These are phyloP conservation scores for Oxyura jamaicensis DNA, from an alignment of 2,113 vertebrate species.

Conservation along the genomic window DNA sequence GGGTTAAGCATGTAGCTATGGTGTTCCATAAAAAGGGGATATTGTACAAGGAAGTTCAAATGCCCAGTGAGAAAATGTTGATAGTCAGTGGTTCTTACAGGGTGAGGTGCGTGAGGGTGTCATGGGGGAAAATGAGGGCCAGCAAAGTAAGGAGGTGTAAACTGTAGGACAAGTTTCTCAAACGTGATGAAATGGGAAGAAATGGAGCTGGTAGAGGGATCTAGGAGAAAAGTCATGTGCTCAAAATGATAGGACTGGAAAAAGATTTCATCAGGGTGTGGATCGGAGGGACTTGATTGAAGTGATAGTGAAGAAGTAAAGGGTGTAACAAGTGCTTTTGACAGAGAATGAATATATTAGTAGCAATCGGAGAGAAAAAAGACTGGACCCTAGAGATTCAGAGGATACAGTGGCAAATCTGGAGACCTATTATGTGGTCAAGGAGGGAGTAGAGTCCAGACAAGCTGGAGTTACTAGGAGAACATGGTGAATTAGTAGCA, in stretches of 20 bases:
- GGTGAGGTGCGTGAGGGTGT: background rate
- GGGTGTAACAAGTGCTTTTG: background rate
- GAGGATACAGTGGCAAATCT: background rate
- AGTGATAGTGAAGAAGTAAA: background rate
- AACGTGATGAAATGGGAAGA: constrained; percentile 11
- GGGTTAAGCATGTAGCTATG: background rate
- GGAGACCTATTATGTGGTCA: background rate
- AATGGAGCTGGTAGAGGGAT: background rate
- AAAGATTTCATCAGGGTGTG: background rate
- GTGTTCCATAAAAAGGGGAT: background rate
- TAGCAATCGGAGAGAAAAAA: background rate
- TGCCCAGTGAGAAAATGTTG: background rate
- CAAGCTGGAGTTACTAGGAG: background rate
- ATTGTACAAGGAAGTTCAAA: background rate
- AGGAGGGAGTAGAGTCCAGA: background rate
- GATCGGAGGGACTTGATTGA: background rate
- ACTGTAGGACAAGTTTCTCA: background rate
- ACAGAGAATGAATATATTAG: background rate
- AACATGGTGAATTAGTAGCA: background rate
- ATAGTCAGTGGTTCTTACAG: background rate
- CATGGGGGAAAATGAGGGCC: background rate
- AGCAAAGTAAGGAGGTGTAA: background rate
- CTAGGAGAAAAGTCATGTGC: background rate
- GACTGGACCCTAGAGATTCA: background rate
- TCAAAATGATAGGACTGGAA: background rate